Evolutionary conservation across 35 echinoderm and acorn worm genomes (phyloP), one percentile per base, ranked within the genome.

Genomic region (Acanthaster planci): DNA sequence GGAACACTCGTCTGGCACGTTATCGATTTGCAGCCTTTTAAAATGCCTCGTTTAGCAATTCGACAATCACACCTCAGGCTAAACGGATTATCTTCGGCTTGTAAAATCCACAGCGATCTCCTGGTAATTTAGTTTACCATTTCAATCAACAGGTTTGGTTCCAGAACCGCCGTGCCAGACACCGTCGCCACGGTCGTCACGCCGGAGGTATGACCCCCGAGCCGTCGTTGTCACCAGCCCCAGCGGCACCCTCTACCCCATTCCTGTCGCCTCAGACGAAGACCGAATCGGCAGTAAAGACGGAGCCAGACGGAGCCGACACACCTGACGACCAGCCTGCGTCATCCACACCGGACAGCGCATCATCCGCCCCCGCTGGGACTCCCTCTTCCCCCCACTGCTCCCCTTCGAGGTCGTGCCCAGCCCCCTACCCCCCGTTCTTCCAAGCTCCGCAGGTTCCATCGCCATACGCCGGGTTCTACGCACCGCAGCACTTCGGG

Each of bases 81-180:
- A 72, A 72, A 72, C 34, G n/a, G 64, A 72, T 72, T 72, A 72
- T 26, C 64, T 72, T 47, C 42, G 42, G 14, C 34, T 14, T 72
- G 34, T 35, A 72, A 27, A 72, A 34, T 27, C 64, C 14, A 72
- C 23, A 72, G 19, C 17, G 39, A 34, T 57, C 18, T 87, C 52
- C 40, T 15, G 14, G 17, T 75, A 56, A 76, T 16, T 64, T 42
- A 4, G 16, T 67, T 21, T 76, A 44, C 44, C 37, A 44, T 58
- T 78, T 78, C 84, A 55, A 81, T 88, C 39, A 83, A 8, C 89
- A 95, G 93, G 89, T 91, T 37, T 95, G 93, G 93, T 95, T 95
- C 52, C 93, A 95, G 85, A 95, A 95, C 82, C 78, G 93, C 55
- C 89, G 93, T 42, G 89, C 93, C 15, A 67, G 93, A 5, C 21